A percentile compares a stretch with the other conserved stretches of the same genome.
Conservation (phyloP, 2,888 invertebrate species). For the Alloplasta piceator region DNA sequence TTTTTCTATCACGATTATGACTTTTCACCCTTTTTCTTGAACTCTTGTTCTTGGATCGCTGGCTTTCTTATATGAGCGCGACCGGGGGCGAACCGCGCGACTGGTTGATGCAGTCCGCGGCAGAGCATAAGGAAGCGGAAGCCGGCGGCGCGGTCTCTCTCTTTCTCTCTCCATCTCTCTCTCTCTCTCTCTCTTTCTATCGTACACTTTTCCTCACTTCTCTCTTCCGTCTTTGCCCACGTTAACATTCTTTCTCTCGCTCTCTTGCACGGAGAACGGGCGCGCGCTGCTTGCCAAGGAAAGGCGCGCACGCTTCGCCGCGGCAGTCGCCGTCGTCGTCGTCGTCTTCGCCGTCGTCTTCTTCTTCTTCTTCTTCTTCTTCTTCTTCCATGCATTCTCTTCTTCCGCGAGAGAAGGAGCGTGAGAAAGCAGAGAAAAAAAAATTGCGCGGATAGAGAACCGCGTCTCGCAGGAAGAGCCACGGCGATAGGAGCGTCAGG, state of each 20-base stretch:
- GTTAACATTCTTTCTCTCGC: slow-evolving; percentile 58
- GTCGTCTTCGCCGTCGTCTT: slow-evolving; percentile 72
- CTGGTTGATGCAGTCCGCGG: slow-evolving; percentile 83
- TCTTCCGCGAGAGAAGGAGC: slow-evolving; percentile 44
- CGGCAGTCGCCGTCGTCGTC: slow-evolving; percentile 78
- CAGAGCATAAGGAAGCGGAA: slow-evolving; percentile 83
- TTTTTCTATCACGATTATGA: background rate
- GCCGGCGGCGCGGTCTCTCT: slow-evolving; percentile 79
- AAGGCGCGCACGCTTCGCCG: slow-evolving; percentile 83
- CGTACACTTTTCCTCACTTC: slow-evolving; percentile 65
- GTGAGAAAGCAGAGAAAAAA: slow-evolving; percentile 56
- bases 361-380: slow-evolving; percentile 67
- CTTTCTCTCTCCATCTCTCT: slow-evolving; percentile 69
- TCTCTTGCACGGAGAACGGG: slow-evolving; percentile 38
- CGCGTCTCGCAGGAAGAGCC: slow-evolving; percentile 63
- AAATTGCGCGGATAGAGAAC: slow-evolving; percentile 57
- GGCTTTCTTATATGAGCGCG: slow-evolving; percentile 81
- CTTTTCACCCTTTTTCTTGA: slow-evolving; percentile 7
- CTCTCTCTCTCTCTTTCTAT: slow-evolving; percentile 20
- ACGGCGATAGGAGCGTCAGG: slow-evolving; percentile 50
- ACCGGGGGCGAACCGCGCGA: slow-evolving; percentile 82
- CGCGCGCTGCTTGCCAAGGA: slow-evolving; percentile 75
- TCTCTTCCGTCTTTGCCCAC: slow-evolving; percentile 67
- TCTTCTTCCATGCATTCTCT: slow-evolving; percentile 64
- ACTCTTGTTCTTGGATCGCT: slow-evolving; percentile 37